Evolutionary conservation across 2,113 vertebrate species (phyloP), one percentile per base, ranked within the genome.

Genomic region (Apistogramma diplotaenia): DNA sequence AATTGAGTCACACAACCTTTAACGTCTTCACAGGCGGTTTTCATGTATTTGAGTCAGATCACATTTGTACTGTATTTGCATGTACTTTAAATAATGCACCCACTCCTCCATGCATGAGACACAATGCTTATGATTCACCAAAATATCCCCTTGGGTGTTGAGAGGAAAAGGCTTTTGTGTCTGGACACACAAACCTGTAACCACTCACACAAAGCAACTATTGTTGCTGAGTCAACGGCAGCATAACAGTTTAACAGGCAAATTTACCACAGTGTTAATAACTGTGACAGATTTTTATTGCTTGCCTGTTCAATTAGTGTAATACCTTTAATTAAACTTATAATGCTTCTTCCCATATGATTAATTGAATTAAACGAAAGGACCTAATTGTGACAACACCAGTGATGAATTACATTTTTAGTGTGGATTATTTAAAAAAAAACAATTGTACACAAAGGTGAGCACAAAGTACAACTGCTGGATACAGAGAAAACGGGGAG

Each of bases 221-320:
- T 89, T 89, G 84, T 90, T 19, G 25, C 49, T 10, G 43, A 78
- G 59, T 73, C 53, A 81, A 78, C 59, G n/a, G 7, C 43, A 16
- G 27, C n/a, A 12, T 43, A 60, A 70, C 65, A 78, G 75, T 84
- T 56, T 70, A 76, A 62, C 31, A 5, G 82, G 35, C 56, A 75
- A 3, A 77, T 27, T 33, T 81, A 43, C 65, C 9, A 77, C n/a
- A 58, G 57, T 6, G 16, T 46, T 54, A 51, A 58, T n/a, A 70
- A 9, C n/a, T 67, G 18, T 37, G 25, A 83, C 23, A 21, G 33
- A 73, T 43, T 51, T 3, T 70, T 70, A 13, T 70, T 70, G 65
- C 65, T 51, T 70, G 25, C 43, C 25, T 29, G 8, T 43, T n/a
- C 43, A n/a, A 70, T 70, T 70, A 51, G 1, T 3, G 2, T 25